These are phyloP conservation scores for Drosophila aff. DNA, from an alignment of 1,140 invertebrate genomes.

Conservation along the genomic window DNA sequence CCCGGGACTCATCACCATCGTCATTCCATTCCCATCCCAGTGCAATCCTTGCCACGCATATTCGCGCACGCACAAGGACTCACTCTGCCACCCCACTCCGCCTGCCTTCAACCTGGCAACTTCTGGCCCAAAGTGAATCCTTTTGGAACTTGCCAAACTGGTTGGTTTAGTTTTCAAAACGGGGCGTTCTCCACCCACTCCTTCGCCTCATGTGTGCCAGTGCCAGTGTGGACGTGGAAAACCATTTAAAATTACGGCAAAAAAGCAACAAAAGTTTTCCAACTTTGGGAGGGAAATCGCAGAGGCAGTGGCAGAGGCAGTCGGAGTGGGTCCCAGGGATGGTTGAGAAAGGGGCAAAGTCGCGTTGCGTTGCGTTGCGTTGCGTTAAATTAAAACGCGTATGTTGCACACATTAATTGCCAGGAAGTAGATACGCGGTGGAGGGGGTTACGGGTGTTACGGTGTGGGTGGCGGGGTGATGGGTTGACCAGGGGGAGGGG, in stretches of 20 bases:
- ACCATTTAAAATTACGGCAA: conserved; percentile 77
- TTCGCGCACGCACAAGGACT: conserved; percentile 61
- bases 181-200: conserved; percentile 14
- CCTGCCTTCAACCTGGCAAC: not conserved
- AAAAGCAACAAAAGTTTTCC: conserved; percentile 72
- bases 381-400: conserved; percentile 80
- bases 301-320: not conserved
- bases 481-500: not conserved
- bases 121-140: conserved; percentile 54
- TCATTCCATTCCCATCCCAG: conserved; percentile 41
- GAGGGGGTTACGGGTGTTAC: conserved; percentile 5
- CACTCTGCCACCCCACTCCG: not conserved
- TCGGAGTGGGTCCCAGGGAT: not conserved
- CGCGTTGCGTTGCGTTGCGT: conserved; percentile 59
- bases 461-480: not conserved
- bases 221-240: conserved; percentile 46
- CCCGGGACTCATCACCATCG: conserved; percentile 36
- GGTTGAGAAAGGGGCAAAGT: conserved; percentile 30
- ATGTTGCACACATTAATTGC: conserved; percentile 83
- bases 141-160: conserved; percentile 73
- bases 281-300: conserved; percentile 24
- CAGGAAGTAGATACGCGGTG: conserved; percentile 70
- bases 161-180: conserved; percentile 70
- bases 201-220: conserved; percentile 6
- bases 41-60: conserved; percentile 54